Evolutionary conservation across 2,888 invertebrate species (phyloP), one percentile per base, ranked within the genome.

Genomic region (Amphimallon solstitiale): DNA sequence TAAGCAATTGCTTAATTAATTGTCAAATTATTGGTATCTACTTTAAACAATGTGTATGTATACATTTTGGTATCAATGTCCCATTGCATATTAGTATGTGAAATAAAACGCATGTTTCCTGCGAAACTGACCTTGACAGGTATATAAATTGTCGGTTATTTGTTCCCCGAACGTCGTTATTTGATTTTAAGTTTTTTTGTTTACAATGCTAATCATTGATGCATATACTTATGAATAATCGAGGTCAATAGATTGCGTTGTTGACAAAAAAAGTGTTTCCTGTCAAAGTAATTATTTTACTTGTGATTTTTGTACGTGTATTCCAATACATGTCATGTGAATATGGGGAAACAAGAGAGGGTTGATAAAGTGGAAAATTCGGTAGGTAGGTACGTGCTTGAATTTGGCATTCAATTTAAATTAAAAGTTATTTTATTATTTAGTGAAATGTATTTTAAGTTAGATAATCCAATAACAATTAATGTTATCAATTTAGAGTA

Each of bases 11-110:
- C 6, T 34, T 51, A 34, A 51, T 34, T 51, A 54, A 2, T n/a
- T 54, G 21, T 54, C 54, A 21, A 40, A 54, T 38, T 54, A 54
- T 38, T 9, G 12, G 14, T 40, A 40, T 23, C 21, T 35, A 19
- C 9, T 52, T 40, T 38, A 54, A 54, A 54, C 54, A 54, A 54
- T 54, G 40, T 7, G 14, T 38, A 40, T 54, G 54, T 54, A n/a
- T n/a, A n/a, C n/a, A n/a, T 2, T 40, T 38, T 54, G 15, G 23
- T 54, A 54, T 54, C 54, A 38, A 37, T 40, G 54, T 21, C 14
- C 54, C 7, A 23, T 38, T 54, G 10, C 54, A 19, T 54, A 54
- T 54, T 54, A 54, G 40, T 54, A 54, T 54, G 54, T 54, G 17
- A 40, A 54, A 54, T 40, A 38, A 40, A 54, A 38, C 54, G 15